Base-by-base conservation (phyloP, 1,140 invertebrate species). In the Drosophila pseudoananassae region DNA sequence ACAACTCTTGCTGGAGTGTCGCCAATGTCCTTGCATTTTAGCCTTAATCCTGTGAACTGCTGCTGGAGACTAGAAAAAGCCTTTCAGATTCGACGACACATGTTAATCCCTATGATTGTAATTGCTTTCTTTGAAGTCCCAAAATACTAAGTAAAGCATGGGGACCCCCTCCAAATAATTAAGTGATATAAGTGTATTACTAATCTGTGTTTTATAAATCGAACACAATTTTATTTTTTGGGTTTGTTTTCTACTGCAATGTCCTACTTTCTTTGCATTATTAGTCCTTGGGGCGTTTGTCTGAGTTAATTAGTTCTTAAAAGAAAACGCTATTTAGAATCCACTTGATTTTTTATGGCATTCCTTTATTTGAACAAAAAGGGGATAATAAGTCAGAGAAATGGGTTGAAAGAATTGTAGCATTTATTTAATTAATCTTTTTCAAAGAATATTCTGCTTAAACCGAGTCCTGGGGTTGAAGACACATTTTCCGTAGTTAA, bases 31-130 rank as follows among this genome's bases (percentile, higher is more conserved):
- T 43, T 83, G 72, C 78, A 79, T 79, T 88, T 88, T 83, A 88
- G 88, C 83, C 83, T 88, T 88, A 88, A 88, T 88, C 83, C 83
- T 76, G 83, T 78, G 78, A 79, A 88, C 88, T 88, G 76, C 83
- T 59, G 57, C 50, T 53, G 47, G 70, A 63, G 78, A 78, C 66
- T 70, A 49, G 65, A 60, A 68, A 51, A 83, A 78, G 76, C 83
- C 72, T 87, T 87, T 82, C 75, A 72, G 66, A 61, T 70, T 61
- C 71, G 75, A 57, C 78, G 76, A 83, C 83, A 88, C 78, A 83
- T 83, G 83, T 88, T 83, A 88, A 88, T 79, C 76, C 76, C 17
- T 55, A 74, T 78, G 43, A 27, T 27, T 60, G 47, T 49, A 71
- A 71, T 73, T 82, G 66, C 55, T 38, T 49, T 29, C 12, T 6